Conservation (phyloP, 2,797 vertebrate species). For the Schizopygopsis pylzovi region DNA sequence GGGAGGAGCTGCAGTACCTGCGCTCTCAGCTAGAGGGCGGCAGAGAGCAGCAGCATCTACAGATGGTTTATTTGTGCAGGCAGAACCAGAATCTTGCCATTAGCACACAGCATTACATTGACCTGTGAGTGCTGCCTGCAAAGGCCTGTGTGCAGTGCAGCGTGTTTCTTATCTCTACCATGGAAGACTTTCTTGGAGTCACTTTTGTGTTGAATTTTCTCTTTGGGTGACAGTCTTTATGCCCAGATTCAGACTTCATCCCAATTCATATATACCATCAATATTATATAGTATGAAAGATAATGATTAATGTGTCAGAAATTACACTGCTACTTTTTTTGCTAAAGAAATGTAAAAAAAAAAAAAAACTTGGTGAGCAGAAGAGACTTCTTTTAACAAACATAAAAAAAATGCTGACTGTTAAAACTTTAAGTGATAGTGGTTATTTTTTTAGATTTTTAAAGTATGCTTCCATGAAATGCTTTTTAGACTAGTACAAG, state of each 20-base stretch:
- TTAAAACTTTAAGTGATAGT: not conserved
- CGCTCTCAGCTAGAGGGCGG: constrained; percentile 78
- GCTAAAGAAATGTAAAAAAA: not conserved
- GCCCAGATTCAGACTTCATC: not conserved
- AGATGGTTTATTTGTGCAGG: constrained; percentile 72
- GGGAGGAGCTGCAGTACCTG: constrained; percentile 76
- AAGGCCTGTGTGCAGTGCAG: constrained; percentile 49
- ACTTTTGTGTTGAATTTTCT: not conserved
- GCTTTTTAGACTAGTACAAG: not conserved
- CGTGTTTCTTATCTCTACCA: constrained; percentile 62
- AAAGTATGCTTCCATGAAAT: not conserved
- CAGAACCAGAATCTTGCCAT: constrained; percentile 78
- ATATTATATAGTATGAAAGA: not conserved
- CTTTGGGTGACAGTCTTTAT: not conserved
- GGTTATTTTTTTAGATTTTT: not conserved
- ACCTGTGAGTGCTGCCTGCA: constrained; percentile 75
- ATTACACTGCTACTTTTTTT: not conserved
- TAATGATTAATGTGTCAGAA: not conserved
- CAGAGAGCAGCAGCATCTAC: constrained; percentile 75
- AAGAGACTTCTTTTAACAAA: not conserved
- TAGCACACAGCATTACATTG: constrained; percentile 75
- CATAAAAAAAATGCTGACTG: not conserved
- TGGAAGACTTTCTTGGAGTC: not conserved
- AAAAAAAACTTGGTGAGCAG: not conserved
- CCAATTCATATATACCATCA: not conserved